These are phyloP conservation scores for Daubentonia madagascariensis DNA, from an alignment of 2,113 vertebrate genomes.

Conservation along the genomic window DNA sequence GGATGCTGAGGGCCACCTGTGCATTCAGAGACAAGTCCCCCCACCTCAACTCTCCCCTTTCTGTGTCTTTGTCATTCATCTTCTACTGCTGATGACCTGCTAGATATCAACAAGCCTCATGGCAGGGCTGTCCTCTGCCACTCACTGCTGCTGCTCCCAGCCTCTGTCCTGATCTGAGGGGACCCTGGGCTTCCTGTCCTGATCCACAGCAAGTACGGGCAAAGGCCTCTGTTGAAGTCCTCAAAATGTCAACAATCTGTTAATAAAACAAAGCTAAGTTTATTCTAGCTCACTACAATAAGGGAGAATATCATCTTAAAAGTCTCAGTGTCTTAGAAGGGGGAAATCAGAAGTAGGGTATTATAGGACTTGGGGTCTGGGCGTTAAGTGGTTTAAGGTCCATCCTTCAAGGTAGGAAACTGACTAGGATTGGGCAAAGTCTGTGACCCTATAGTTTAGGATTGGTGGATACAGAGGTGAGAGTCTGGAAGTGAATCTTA, in stretches of 20 bases:
- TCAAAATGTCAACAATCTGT: background rate
- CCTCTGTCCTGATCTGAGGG: background rate
- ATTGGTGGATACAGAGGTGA: background rate
- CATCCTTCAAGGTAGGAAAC: background rate
- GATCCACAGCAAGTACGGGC: background rate
- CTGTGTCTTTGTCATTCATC: background rate
- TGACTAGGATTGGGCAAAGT: background rate
- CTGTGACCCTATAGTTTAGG: background rate
- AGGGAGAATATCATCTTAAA: background rate
- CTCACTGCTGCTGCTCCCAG: background rate
- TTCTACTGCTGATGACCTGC: background rate
- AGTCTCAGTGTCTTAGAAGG: background rate
- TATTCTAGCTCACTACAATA: background rate
- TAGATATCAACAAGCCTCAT: background rate
- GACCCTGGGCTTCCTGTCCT: background rate
- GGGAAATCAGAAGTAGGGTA: background rate
- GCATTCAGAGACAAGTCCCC: background rate
- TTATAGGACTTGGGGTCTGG: background rate
- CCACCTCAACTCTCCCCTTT: background rate
- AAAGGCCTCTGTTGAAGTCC: background rate
- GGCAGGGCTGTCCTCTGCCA: background rate
- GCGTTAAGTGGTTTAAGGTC: background rate
- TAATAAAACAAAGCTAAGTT: background rate
- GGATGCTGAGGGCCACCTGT: background rate
- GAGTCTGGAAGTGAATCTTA: background rate